A percentile compares a stretch with the other conserved stretches of the same genome.
These are phyloP conservation scores for Sebastes paucispinis DNA, from an alignment of 2,797 vertebrate genomes.

Conservation along the genomic window DNA sequence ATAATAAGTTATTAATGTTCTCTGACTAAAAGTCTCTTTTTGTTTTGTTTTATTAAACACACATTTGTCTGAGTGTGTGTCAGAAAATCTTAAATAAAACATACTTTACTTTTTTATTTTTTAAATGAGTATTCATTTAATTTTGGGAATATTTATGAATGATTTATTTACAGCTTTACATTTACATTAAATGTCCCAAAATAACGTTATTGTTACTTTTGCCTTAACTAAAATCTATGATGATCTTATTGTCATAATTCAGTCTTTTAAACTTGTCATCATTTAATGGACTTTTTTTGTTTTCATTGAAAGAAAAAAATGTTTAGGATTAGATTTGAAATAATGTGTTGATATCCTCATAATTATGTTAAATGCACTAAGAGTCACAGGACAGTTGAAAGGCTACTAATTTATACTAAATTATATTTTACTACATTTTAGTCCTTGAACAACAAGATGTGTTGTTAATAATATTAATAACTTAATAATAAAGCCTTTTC, in stretches of 20 bases:
- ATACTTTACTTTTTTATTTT: neutral
- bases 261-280: neutral
- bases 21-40: neutral
- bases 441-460: neutral
- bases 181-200: neutral
- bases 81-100: neutral
- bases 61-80: neutral
- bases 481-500: neutral
- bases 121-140: neutral
- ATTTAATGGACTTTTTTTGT: too few species aligned
- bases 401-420: neutral
- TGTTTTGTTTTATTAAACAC: neutral
- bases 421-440: neutral
- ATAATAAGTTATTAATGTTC: neutral
- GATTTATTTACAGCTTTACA: neutral
- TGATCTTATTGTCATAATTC: neutral
- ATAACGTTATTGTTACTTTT: neutral
- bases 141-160: neutral
- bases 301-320: neutral
- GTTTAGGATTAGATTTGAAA: neutral
- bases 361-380: neutral
- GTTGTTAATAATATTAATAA: too few species aligned
- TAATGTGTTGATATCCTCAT: neutral
- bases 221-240: neutral
- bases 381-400: neutral